A percentile compares a stretch with the other conserved stretches of the same genome.
Evolutionary conservation across 2,888 invertebrate species (phyloP).

Genomic region (Allolobophora icterica): DNA sequence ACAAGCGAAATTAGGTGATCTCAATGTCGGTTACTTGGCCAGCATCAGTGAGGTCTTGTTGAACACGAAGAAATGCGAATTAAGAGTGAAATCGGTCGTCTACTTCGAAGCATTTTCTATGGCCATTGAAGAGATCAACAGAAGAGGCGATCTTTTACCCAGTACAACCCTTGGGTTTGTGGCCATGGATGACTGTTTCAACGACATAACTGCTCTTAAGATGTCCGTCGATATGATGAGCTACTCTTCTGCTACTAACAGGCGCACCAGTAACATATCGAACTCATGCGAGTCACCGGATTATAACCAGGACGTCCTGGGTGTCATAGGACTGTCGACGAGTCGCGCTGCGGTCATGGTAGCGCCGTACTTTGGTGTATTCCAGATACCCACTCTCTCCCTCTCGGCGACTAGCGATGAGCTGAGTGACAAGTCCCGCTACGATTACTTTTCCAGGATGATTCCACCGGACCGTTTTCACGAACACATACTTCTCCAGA

Average conservation of each 20-base stretch:
- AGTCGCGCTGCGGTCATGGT: conserved; percentile 41
- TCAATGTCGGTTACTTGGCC: background rate
- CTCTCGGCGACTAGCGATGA: conserved; percentile 54
- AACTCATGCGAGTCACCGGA: background rate
- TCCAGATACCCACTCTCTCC: conserved; percentile 69
- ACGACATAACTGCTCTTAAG: conserved; percentile 5
- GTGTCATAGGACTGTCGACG: conserved; percentile 36
- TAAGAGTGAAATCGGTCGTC: background rate
- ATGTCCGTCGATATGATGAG: background rate
- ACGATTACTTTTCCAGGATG: conserved; percentile 54
- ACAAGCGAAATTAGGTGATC: background rate
- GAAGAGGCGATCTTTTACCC: conserved; percentile 18
- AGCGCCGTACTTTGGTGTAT: conserved; percentile 58
- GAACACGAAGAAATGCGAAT: background rate
- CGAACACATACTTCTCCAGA: conserved; percentile 51
- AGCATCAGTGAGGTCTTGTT: background rate
- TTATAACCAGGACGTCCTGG: conserved; percentile 29
- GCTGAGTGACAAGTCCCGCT: conserved; percentile 55
- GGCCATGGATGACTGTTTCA: conserved; percentile 29
- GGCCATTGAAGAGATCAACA: conserved; percentile 28
- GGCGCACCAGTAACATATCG: background rate
- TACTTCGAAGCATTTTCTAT: background rate
- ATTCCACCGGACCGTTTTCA: conserved; percentile 55
- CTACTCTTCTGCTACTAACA: background rate
- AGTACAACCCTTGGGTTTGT: conserved; percentile 32